A percentile compares a stretch with the other conserved stretches of the same genome.
Evolutionary conservation across 2,888 invertebrate genomes (phyloP).

Genomic region (Eilema sororculum): DNA sequence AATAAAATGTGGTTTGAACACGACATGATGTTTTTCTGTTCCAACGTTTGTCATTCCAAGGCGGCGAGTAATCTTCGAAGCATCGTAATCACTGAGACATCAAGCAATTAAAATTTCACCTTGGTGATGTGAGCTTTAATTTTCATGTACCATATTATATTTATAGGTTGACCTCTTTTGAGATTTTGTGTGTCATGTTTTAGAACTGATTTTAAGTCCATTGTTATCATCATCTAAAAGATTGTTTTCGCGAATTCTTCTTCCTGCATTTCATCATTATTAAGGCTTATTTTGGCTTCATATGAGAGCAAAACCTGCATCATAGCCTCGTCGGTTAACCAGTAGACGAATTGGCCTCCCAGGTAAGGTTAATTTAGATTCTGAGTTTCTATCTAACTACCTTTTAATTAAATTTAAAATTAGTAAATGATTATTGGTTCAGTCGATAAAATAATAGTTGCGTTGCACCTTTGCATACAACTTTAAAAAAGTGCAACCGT

Average conservation of each 20-base stretch:
- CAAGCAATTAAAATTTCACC: slow-evolving; percentile 24
- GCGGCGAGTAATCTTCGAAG: slow-evolving; percentile 18
- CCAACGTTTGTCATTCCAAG: slow-evolving; percentile 18
- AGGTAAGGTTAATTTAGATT: too few species aligned
- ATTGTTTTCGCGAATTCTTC: too few species aligned
- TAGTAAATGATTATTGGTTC: too few species aligned
- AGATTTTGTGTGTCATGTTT: background rate
- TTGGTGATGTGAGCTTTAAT: slow-evolving; percentile 16
- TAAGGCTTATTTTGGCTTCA: too few species aligned
- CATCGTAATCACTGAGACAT: slow-evolving; percentile 29
- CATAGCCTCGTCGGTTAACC: too few species aligned
- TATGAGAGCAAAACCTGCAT: too few species aligned
- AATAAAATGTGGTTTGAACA: slow-evolving; percentile 6
- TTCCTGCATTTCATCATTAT: background rate
- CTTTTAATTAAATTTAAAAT: too few species aligned
- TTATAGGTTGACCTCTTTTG: slow-evolving; percentile 25
- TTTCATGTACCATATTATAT: slow-evolving; percentile 16
- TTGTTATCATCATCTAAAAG: background rate
- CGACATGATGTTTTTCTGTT: slow-evolving; percentile 16
- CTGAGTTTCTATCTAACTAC: too few species aligned
- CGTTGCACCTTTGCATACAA: too few species aligned
- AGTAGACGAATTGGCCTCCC: too few species aligned
- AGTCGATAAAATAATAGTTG: too few species aligned
- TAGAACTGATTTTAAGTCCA: background rate
- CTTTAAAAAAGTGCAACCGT: too few species aligned